Percentiles rank a stretch among this genome's conserved stretches.
Conservation (phyloP, 1,140 invertebrate genomes). For the Pachypsylla venusta region DNA sequence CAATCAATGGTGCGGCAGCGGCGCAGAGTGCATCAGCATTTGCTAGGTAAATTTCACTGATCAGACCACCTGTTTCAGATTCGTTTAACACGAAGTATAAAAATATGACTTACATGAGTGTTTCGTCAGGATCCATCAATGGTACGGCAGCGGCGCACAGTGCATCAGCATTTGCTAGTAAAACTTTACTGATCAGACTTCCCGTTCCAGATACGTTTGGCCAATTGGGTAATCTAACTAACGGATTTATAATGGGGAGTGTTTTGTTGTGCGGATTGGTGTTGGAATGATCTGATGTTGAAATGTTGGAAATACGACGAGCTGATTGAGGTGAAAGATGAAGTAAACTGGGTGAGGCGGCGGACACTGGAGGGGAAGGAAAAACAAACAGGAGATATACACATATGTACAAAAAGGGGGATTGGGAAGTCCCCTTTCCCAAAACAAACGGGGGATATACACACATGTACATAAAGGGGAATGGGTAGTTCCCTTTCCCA, state of each 20-base stretch:
- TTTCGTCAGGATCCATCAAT: constrained; percentile 81
- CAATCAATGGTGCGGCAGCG: background rate
- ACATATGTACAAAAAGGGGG: too few relatives aligned
- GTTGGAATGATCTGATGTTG: constrained; percentile 12
- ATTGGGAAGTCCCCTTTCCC: too few relatives aligned
- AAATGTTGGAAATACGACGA: constrained; percentile 22
- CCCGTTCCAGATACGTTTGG: constrained; percentile 45
- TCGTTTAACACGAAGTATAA: too few relatives aligned
- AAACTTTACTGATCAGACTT: constrained; percentile 74
- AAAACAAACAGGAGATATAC: too few relatives aligned
- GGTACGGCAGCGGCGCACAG: constrained; percentile 87
- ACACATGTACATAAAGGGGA: too few relatives aligned
- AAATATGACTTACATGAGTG: constrained; percentile 46
- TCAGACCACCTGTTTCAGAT: too few relatives aligned
- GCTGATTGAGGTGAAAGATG: constrained; percentile 24
- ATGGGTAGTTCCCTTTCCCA: too few relatives aligned
- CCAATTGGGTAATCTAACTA: constrained; percentile 72
- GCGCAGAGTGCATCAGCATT: background rate
- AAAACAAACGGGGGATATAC: too few relatives aligned
- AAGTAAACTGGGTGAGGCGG: constrained; percentile 28
- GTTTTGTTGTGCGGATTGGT: constrained; percentile 36
- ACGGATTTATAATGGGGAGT: constrained; percentile 77
- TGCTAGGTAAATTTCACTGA: background rate
- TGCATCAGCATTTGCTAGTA: constrained; percentile 91
- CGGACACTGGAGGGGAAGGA: constrained; percentile 21